These are phyloP conservation scores for Dorcus hopei DNA, from an alignment of 2,888 invertebrate genomes.

Conservation along the genomic window DNA sequence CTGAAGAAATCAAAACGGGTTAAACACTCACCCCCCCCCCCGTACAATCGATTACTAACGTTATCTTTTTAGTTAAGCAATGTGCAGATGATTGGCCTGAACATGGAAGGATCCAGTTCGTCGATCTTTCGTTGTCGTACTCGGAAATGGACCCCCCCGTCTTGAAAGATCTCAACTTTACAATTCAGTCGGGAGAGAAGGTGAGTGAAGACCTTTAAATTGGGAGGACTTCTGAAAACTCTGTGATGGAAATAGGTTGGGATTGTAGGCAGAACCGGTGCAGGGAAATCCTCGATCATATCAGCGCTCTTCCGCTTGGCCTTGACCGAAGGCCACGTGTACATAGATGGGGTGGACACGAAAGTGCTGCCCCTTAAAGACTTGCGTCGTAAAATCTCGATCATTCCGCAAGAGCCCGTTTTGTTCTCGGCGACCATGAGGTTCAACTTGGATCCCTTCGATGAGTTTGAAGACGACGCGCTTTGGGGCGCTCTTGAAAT, in stretches of 20 bases:
- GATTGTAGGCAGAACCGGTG: constrained; percentile 56
- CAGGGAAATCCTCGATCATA: constrained; percentile 49
- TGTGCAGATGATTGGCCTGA: constrained; percentile 57
- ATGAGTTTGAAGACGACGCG: constrained; percentile 55
- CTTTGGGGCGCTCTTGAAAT: constrained; percentile 67
- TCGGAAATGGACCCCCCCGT: constrained; percentile 58
- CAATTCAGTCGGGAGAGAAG: constrained; percentile 50
- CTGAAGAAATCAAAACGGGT: not conserved
- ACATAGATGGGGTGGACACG: constrained; percentile 51
- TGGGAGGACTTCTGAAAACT: not conserved
- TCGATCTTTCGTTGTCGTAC: constrained; percentile 59
- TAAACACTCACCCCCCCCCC: not conserved
- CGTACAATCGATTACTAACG: too few species aligned
- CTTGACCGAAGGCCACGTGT: constrained; percentile 49
- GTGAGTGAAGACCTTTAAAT: constrained; percentile 15
- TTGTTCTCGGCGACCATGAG: constrained; percentile 60
- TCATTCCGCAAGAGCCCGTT: constrained; percentile 62
- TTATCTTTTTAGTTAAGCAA: constrained; percentile 39
- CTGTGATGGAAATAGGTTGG: constrained; percentile 49
- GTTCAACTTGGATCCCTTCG: constrained; percentile 61
- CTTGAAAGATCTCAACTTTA: constrained; percentile 53
- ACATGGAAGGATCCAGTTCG: constrained; percentile 56
- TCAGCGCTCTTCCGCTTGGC: constrained; percentile 54
- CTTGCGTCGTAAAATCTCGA: constrained; percentile 53
- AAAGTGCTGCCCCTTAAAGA: constrained; percentile 49